Evolutionary conservation across 1,140 invertebrate genomes (phyloP).

Genomic region (Ladona fulva): DNA sequence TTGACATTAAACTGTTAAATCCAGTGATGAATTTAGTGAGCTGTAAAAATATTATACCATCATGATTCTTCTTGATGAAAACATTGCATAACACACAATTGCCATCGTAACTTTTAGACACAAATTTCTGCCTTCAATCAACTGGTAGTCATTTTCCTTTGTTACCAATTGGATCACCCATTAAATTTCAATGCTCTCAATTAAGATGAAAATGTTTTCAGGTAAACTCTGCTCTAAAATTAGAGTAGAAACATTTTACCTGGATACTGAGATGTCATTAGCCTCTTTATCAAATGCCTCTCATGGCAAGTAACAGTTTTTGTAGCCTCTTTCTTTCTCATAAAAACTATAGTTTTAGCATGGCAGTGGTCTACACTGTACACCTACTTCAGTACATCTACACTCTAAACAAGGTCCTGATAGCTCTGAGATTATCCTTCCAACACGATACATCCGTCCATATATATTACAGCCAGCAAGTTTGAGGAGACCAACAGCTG

Average conservation of each 20-base stretch:
- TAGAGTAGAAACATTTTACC: background rate
- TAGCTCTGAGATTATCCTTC: constrained; percentile 71
- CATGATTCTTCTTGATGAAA: no score
- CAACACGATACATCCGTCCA: constrained; percentile 78
- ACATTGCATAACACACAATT: no score
- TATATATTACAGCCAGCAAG: constrained; percentile 86
- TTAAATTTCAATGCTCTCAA: background rate
- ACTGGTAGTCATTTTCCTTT: no score
- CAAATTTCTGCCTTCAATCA: no score
- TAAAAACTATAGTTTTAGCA: constrained; percentile 41
- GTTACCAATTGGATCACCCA: background rate
- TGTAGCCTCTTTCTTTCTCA: no score
- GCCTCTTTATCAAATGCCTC: background rate
- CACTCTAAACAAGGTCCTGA: constrained; percentile 74
- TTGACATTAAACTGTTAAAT: no score
- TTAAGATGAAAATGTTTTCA: background rate
- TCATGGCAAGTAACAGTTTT: no score
- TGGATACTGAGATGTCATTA: background rate
- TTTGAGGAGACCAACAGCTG: constrained; percentile 52
- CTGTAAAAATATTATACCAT: no score
- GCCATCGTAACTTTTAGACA: no score
- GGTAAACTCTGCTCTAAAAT: background rate
- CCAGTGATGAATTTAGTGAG: no score
- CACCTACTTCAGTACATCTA: constrained; percentile 76
- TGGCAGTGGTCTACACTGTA: constrained; percentile 64